phyloP scores from a whole-genome alignment of 2,797 vertebrate species.

The Percopsis omiscomaycus region DNA sequence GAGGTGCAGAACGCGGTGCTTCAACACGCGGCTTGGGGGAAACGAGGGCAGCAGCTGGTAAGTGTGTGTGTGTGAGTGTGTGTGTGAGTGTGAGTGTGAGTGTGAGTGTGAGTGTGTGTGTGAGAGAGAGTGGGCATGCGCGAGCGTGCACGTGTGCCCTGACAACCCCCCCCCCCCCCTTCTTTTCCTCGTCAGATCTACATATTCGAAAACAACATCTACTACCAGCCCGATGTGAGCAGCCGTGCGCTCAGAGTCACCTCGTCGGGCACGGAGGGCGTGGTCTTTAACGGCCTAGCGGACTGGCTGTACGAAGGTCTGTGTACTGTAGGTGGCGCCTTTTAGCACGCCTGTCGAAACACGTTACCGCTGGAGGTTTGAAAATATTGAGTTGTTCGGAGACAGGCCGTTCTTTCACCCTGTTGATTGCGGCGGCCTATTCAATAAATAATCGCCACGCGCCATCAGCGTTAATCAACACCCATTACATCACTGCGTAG shows the following conservation, averaged over 20 bases:
- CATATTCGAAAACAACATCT: conserved; percentile 98
- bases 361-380: too few relatives aligned
- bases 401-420: too few relatives aligned
- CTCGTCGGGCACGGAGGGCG: conserved; percentile 91
- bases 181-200: conserved; percentile 80
- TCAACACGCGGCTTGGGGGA: conserved; percentile 76
- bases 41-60: conserved; percentile 74
- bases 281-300: conserved; percentile 92
- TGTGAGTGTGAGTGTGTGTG: too few relatives aligned
- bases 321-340: neutral
- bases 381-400: too few relatives aligned
- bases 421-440: too few relatives aligned
- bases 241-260: conserved; percentile 91
- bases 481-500: too few relatives aligned
- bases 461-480: too few relatives aligned
- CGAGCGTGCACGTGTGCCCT: neutral
- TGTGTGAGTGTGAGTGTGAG: too few relatives aligned
- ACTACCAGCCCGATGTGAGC: conserved; percentile 92
- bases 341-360: neutral
- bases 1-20: conserved; percentile 77
- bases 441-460: too few relatives aligned
- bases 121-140: too few relatives aligned
- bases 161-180: neutral
- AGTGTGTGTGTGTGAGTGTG: neutral
- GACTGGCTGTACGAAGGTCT: conserved; percentile 88